A percentile compares a stretch with the other conserved stretches of the same genome.
These are phyloP conservation scores for Drosophila baimaii DNA, from an alignment of 1,140 invertebrate genomes.

Conservation along the genomic window DNA sequence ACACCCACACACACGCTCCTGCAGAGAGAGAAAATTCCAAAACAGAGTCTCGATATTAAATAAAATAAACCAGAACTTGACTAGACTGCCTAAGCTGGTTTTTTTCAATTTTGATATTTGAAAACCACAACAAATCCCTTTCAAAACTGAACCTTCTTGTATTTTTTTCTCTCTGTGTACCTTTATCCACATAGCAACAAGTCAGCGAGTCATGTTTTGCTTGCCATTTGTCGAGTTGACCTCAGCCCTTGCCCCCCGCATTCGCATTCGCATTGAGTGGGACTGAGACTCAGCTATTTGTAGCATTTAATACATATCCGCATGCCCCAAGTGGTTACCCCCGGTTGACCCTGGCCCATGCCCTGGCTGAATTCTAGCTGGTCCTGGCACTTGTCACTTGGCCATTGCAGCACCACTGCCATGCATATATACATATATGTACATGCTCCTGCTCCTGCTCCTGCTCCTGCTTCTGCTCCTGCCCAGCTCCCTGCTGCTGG, in stretches of 20 bases:
- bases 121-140: too few species aligned
- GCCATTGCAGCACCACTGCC: constrained; percentile 8
- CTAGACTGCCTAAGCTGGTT: too few species aligned
- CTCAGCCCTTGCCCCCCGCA: constrained; percentile 26
- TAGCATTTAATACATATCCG: constrained; percentile 66
- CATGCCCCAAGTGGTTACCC: constrained; percentile 22
- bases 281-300: constrained; percentile 64
- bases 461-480: neutral
- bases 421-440: neutral
- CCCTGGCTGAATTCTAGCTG: constrained; percentile 2
- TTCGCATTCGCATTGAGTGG: constrained; percentile 54
- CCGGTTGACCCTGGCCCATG: constrained; percentile 1
- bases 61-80: too few species aligned
- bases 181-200: constrained; percentile 44
- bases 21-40: constrained; percentile 10
- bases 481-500: neutral
- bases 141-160: too few species aligned
- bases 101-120: too few species aligned
- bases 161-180: neutral
- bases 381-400: constrained; percentile 51
- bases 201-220: constrained; percentile 46
- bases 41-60: neutral
- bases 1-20: neutral
- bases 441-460: neutral
- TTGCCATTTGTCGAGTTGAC: constrained; percentile 42